Evolutionary conservation across 2,888 invertebrate species (phyloP).

Genomic region (Tridacna gigas): DNA sequence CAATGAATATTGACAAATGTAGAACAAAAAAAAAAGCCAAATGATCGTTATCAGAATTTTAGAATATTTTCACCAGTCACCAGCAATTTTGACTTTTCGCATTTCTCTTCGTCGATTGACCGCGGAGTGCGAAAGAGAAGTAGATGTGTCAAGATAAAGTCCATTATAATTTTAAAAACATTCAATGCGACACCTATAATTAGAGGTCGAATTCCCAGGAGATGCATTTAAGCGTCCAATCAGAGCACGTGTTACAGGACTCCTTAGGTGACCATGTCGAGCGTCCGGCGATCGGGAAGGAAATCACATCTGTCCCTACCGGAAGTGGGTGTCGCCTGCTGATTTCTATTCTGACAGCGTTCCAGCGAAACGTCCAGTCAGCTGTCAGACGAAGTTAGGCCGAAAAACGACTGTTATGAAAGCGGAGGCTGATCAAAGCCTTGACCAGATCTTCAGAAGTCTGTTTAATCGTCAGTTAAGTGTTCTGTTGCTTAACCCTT

Average conservation of each 20-base stretch:
- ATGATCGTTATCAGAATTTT: no score
- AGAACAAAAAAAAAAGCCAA: no score
- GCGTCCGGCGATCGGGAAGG: conserved; percentile 19
- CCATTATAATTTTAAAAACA: conserved; percentile 21
- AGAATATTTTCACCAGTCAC: background rate
- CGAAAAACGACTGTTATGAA: background rate
- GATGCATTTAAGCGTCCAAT: conserved; percentile 59
- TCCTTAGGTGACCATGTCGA: conserved; percentile 44
- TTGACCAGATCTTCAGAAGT: no score
- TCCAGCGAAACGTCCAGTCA: background rate
- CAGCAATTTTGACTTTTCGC: conserved; percentile 11
- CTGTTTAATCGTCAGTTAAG: no score
- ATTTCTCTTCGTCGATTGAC: conserved; percentile 22
- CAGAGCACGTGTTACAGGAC: conserved; percentile 49
- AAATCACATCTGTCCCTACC: conserved; percentile 24
- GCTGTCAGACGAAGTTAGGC: conserved; percentile 7
- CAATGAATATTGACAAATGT: no score
- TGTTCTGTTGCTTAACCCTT: no score
- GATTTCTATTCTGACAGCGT: conserved; percentile 19
- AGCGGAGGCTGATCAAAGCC: background rate
- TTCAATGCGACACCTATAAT: conserved; percentile 47
- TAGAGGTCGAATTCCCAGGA: conserved; percentile 54
- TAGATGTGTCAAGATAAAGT: conserved; percentile 48
- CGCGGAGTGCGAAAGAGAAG: conserved; percentile 42
- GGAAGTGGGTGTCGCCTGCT: conserved; percentile 25